These are phyloP conservation scores for Gymnarchus niloticus DNA, from an alignment of 2,113 vertebrate genomes.

Conservation along the genomic window DNA sequence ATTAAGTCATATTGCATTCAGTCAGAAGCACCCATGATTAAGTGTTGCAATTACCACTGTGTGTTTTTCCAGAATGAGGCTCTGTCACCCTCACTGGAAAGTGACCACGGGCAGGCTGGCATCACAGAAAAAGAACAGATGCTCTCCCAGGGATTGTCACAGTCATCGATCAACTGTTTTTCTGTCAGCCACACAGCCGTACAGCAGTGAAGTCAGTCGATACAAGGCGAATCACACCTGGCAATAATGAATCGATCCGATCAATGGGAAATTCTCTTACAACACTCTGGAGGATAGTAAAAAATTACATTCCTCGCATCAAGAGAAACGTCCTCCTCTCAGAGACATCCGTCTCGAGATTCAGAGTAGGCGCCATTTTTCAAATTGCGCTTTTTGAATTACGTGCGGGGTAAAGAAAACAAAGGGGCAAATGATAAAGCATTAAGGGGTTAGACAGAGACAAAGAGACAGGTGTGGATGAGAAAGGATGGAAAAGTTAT, in stretches of 20 bases:
- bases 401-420: neutral
- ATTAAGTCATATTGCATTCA: conserved; percentile 21
- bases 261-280: neutral
- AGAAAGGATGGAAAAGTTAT: conserved; percentile 18
- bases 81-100: neutral
- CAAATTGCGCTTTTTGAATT: neutral
- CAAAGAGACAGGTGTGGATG: conserved; percentile 14
- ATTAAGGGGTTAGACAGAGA: neutral
- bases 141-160: neutral
- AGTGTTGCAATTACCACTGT: conserved; percentile 17
- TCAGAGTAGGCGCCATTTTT: too few species aligned
- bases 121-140: neutral
- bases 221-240: neutral
- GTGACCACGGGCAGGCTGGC: neutral
- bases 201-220: neutral
- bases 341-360: neutral
- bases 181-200: neutral
- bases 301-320: neutral
- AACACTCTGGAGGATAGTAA: neutral
- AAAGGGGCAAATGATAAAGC: conserved; percentile 8
- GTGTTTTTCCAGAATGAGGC: neutral
- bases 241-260: neutral
- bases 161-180: conserved; percentile 6
- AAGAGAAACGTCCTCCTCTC: neutral
- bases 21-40: neutral